Percentiles rank a stretch among this genome's conserved stretches.
Conservation (phyloP, 2,113 vertebrate genomes). For the Numenius arquata region DNA sequence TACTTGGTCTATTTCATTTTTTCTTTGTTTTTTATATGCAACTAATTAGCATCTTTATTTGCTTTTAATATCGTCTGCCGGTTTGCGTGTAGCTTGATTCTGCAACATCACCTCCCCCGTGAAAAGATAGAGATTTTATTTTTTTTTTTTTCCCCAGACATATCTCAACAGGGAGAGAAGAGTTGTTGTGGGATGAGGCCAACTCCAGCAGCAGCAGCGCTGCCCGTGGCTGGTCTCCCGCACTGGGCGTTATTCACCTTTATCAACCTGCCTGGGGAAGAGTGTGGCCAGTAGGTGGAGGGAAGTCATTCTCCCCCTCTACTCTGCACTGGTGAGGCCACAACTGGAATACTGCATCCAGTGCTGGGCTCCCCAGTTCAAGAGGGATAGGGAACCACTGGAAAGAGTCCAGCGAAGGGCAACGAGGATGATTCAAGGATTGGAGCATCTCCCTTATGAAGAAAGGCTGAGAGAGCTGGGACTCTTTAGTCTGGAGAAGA, state of each 20-base stretch:
- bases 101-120: background rate
- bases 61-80: background rate
- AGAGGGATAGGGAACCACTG: no score
- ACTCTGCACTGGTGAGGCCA: no score
- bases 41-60: background rate
- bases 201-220: background rate
- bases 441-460: no score
- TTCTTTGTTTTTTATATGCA: background rate
- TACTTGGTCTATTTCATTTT: background rate
- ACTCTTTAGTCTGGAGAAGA: no score
- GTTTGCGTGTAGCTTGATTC: background rate
- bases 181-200: background rate
- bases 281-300: no score
- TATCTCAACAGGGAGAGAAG: background rate
- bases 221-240: background rate
- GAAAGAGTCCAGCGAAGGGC: no score
- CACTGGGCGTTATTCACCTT: background rate
- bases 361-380: no score
- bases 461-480: no score
- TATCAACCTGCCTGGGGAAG: no score
- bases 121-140: background rate
- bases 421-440: no score
- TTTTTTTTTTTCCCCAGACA: background rate
- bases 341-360: no score
- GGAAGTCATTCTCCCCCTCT: no score